Conservation (phyloP, 2,113 vertebrate species). For the Oncorhynchus tshawytscha region DNA sequence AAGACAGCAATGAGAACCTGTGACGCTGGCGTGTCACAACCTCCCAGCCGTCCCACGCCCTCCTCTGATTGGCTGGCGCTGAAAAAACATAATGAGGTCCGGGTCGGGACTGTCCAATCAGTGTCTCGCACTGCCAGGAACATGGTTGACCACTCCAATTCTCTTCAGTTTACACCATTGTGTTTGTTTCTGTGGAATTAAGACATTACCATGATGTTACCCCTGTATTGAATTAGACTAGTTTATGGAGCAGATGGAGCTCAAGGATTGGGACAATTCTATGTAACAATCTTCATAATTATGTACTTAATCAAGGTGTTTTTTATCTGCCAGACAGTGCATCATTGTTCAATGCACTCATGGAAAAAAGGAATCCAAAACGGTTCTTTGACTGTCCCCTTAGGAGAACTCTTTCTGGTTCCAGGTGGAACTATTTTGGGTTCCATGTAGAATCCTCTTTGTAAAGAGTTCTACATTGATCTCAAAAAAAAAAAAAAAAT, state of each 20-base stretch:
- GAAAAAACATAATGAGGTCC: slow-evolving; percentile 7
- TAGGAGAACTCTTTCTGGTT: too few relatives aligned
- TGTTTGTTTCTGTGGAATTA: slow-evolving; percentile 55
- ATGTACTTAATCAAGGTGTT: slow-evolving; percentile 25
- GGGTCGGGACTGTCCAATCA: slow-evolving; percentile 46
- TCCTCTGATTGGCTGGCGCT: slow-evolving; percentile 18
- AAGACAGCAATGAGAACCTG: slow-evolving; percentile 74
- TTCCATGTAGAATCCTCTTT: too few relatives aligned
- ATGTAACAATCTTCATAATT: slow-evolving; percentile 36
- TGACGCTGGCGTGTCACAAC: slow-evolving; percentile 49
- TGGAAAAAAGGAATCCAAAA: too few relatives aligned
- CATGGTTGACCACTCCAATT: slow-evolving; percentile 29
- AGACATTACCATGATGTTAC: slow-evolving; percentile 43
- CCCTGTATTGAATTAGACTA: slow-evolving; percentile 46
- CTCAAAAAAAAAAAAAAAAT: too few relatives aligned
- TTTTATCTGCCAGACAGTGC: background rate
- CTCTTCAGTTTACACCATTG: slow-evolving; percentile 54
- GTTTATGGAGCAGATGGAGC: slow-evolving; percentile 24
- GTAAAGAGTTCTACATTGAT: too few relatives aligned
- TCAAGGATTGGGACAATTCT: background rate
- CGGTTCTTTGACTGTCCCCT: too few relatives aligned
- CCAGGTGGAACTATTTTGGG: too few relatives aligned
- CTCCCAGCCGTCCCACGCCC: background rate
- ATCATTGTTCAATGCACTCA: background rate
- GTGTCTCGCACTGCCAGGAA: slow-evolving; percentile 43